Evolutionary conservation across 2,888 invertebrate species (phyloP).

Genomic region (Macrosoma leucophasiata): DNA sequence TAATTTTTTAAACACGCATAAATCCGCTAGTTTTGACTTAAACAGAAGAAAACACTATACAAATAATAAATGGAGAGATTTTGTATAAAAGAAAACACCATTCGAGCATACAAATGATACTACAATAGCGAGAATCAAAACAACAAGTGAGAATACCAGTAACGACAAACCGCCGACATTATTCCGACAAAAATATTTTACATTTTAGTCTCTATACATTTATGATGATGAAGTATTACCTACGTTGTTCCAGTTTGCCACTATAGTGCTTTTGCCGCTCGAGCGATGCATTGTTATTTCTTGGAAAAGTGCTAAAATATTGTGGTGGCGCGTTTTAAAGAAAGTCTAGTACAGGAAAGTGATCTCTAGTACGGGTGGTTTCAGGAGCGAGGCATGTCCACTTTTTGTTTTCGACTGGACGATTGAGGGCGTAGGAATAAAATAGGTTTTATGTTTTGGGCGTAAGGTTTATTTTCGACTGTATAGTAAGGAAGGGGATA

Average conservation of each 20-base stretch:
- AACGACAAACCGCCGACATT: no score
- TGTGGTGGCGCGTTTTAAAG: constrained; percentile 46
- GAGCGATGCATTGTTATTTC: constrained; percentile 66
- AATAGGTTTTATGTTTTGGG: constrained; percentile 27
- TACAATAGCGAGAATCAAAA: no score
- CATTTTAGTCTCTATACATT: constrained; percentile 36
- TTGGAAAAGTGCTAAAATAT: constrained; percentile 64
- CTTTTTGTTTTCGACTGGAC: constrained; percentile 46
- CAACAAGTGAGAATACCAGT: no score
- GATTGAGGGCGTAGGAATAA: constrained; percentile 18
- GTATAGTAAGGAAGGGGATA: constrained; percentile 10
- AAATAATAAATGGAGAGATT: no score
- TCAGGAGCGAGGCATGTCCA: constrained; percentile 41
- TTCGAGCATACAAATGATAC: no score
- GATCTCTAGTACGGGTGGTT: constrained; percentile 44
- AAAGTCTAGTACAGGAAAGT: constrained; percentile 45
- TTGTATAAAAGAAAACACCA: no score
- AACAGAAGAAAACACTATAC: no score
- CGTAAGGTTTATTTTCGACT: constrained; percentile 31
- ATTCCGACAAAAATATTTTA: constrained; percentile 25
- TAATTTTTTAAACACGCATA: no score
- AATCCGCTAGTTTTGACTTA: no score
- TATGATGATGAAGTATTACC: constrained; percentile 57
- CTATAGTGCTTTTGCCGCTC: constrained; percentile 52
- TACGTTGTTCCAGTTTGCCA: constrained; percentile 48